phyloP scores from a whole-genome alignment of 2,113 vertebrate species.

The Ptyas mucosa region DNA sequence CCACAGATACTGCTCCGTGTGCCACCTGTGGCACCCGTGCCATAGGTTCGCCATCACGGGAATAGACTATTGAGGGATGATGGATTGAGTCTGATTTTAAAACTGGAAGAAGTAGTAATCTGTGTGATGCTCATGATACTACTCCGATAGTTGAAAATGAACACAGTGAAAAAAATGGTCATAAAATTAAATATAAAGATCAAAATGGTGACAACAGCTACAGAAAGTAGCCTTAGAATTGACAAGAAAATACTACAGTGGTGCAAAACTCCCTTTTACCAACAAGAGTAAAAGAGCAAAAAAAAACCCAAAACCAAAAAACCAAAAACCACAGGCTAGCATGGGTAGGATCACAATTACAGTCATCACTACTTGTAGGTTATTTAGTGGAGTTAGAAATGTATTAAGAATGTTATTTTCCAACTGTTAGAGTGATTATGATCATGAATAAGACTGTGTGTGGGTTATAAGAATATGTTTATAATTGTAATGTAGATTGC shows the following conservation, averaged over 20 bases:
- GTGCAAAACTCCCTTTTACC: background rate
- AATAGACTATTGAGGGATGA: background rate
- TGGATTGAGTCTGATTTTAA: background rate
- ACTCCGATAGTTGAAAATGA: background rate
- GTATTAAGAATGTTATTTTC: background rate
- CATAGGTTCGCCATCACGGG: too few relatives aligned
- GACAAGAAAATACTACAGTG: background rate
- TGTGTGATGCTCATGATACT: background rate
- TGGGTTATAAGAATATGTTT: background rate
- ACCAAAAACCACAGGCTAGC: background rate
- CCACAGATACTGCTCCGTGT: too few relatives aligned
- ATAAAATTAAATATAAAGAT: background rate
- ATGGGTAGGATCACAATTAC: background rate
- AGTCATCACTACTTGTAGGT: background rate
- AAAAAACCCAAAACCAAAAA: too few relatives aligned
- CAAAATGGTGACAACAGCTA: background rate
- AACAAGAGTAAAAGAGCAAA: background rate
- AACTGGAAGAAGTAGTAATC: background rate
- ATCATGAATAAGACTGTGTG: background rate
- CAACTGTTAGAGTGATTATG: slow-evolving; percentile 20
- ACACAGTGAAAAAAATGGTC: background rate
- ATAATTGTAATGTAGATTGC: background rate
- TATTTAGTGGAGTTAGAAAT: background rate
- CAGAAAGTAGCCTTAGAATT: background rate
- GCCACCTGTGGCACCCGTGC: too few relatives aligned